Evolutionary conservation across 1,140 invertebrate genomes (phyloP), one percentile per base, ranked within the genome.

Genomic region (Ditylenchus dipsaci): DNA sequence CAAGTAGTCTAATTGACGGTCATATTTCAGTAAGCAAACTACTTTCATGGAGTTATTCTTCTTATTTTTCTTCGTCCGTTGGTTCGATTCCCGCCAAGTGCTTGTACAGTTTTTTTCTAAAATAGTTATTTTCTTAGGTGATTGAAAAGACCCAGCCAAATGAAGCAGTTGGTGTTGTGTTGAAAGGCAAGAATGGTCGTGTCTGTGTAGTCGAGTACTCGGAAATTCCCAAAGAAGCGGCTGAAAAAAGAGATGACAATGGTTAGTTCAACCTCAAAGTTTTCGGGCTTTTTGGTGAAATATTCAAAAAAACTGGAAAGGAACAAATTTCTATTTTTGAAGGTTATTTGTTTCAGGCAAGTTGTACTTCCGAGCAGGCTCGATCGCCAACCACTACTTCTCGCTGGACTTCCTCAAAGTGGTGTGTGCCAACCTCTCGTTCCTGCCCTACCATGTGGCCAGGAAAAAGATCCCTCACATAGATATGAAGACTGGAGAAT

Each of bases 301-400:
- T 5, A 5, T 38, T 38, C 33, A 38, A n/a, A n/a, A n/a, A n/a
- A n/a, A n/a, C n/a, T n/a, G n/a, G n/a, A n/a, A n/a, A n/a, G n/a
- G n/a, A n/a, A n/a, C n/a, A n/a, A n/a, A n/a, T n/a, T n/a, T n/a
- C n/a, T n/a, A n/a, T n/a, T n/a, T n/a, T n/a, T n/a, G n/a, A n/a
- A n/a, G n/a, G n/a, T n/a, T n/a, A n/a, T n/a, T n/a, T n/a, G n/a
- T 38, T 38, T 65, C 56, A 42, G 93, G 92, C 0, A 85, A 89
- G 65, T 85, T 98, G 0, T 88, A 90, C 0, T 98, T 95, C 81
- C 91, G 89, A 76, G 91, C 93, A 42, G 95, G 94, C 1, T 97
- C 93, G 83, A 97, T 99, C 71, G 97, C 94, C 84, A 98, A 97
- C 85, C 95, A 98, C 80, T 96, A 93, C 82, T 98, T 98, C 83